A percentile compares a stretch with the other conserved stretches of the same genome.
Evolutionary conservation across 2,113 vertebrate species (phyloP).

Genomic region (Nannobrachium achirus): DNA sequence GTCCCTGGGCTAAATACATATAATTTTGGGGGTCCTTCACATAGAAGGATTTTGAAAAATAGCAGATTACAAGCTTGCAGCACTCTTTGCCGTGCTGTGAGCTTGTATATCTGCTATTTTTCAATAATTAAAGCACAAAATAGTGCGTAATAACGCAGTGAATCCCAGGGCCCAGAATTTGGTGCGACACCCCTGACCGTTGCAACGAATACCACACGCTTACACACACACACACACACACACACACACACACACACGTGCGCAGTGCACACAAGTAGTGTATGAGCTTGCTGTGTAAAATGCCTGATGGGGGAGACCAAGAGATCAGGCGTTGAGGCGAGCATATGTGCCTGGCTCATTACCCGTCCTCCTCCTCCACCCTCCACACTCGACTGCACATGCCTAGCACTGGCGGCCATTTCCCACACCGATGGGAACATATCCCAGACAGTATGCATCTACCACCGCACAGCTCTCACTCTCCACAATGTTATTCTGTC

Average conservation of each 20-base stretch:
- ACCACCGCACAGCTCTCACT: background rate
- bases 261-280: too few species aligned
- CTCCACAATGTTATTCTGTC: conserved; percentile 50
- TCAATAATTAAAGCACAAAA: too few species aligned
- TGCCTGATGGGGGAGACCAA: conserved; percentile 71
- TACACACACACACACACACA: conserved; percentile 39
- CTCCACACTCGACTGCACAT: conserved; percentile 69
- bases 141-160: too few species aligned
- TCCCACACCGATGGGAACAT: conserved; percentile 67
- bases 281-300: conserved; percentile 60
- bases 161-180: too few species aligned
- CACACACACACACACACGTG: conserved; percentile 30
- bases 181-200: too few species aligned
- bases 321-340: conserved; percentile 74
- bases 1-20: too few species aligned
- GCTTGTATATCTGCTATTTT: too few species aligned
- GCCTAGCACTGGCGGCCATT: conserved; percentile 71
- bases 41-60: too few species aligned
- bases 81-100: too few species aligned
- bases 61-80: background rate
- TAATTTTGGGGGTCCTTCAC: too few species aligned
- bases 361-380: conserved; percentile 67
- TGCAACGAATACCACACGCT: background rate
- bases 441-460: conserved; percentile 10
- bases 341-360: conserved; percentile 75